Percentiles rank a stretch among this genome's conserved stretches.
phyloP scores from a whole-genome alignment of 2,797 vertebrate genomes.

The Taenioides sp. region DNA sequence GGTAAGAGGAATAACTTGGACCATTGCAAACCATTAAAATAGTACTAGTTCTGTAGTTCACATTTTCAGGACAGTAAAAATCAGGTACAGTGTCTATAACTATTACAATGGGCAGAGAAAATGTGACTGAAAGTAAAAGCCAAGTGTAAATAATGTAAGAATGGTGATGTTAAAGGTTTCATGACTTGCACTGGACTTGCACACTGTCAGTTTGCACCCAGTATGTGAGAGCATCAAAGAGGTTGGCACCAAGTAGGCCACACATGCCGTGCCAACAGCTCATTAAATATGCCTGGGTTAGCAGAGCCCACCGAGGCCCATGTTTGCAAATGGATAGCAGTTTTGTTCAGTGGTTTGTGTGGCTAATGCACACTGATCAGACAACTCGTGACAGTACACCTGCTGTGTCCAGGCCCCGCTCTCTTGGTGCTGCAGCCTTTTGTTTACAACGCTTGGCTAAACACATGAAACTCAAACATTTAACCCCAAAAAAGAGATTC shows the following conservation, averaged over 20 bases:
- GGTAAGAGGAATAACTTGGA: no score
- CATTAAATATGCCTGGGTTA: slow-evolving; percentile 48
- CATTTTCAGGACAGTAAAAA: no score
- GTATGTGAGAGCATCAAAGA: slow-evolving; percentile 47
- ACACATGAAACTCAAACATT: not conserved
- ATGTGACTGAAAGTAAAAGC: not conserved
- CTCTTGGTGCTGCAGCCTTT: not conserved
- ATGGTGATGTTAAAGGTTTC: not conserved
- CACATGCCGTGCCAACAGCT: slow-evolving; percentile 32
- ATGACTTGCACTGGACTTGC: slow-evolving; percentile 19
- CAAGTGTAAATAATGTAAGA: not conserved
- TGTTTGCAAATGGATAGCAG: slow-evolving; percentile 27
- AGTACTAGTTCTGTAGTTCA: no score
- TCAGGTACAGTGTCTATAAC: no score
- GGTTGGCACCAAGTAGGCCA: slow-evolving; percentile 38
- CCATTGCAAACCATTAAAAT: no score
- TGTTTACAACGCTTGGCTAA: not conserved
- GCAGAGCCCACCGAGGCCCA: slow-evolving; percentile 21
- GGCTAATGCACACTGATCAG: slow-evolving; percentile 34
- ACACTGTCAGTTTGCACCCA: slow-evolving; percentile 28
- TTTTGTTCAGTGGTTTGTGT: slow-evolving; percentile 29
- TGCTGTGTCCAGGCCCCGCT: not conserved
- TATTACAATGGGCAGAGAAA: no score
- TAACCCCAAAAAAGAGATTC: not conserved
- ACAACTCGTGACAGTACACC: slow-evolving; percentile 20